phyloP scores from a whole-genome alignment of 2,113 vertebrate genomes.

The Noturus placidus region DNA sequence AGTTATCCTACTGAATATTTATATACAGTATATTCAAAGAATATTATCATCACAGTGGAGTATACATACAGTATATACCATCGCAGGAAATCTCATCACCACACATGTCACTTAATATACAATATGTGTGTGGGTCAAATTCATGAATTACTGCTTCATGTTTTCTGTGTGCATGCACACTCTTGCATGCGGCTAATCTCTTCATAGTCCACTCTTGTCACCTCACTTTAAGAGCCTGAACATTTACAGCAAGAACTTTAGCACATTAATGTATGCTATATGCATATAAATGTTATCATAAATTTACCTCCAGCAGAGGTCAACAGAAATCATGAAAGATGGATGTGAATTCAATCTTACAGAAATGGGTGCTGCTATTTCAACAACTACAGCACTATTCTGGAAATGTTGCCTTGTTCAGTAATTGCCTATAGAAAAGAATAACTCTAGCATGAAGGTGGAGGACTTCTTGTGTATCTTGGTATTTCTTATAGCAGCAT shows the following conservation, averaged over 20 bases:
- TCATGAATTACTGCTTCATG: background rate
- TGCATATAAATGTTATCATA: slow-evolving; percentile 22
- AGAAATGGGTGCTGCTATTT: background rate
- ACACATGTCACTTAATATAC: background rate
- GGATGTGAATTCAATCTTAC: background rate
- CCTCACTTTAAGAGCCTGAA: background rate
- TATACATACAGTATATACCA: background rate
- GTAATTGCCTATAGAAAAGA: background rate
- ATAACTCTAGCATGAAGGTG: background rate
- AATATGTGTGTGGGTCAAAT: background rate
- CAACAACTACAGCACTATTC: background rate
- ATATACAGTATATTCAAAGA: background rate
- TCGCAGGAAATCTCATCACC: background rate
- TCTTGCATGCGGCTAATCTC: background rate
- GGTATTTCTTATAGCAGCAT: background rate
- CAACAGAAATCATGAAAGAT: slow-evolving; percentile 5
- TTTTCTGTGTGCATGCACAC: background rate
- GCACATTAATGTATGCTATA: background rate
- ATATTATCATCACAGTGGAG: background rate
- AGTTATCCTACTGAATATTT: background rate
- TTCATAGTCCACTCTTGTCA: background rate
- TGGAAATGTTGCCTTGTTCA: background rate
- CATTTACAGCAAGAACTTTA: background rate
- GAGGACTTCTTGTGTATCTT: background rate
- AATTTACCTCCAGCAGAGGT: background rate